Percentiles rank a stretch among this genome's conserved stretches.
These are phyloP conservation scores for Psilopsiagon aurifrons DNA, from an alignment of 2,113 vertebrate genomes.

Conservation along the genomic window DNA sequence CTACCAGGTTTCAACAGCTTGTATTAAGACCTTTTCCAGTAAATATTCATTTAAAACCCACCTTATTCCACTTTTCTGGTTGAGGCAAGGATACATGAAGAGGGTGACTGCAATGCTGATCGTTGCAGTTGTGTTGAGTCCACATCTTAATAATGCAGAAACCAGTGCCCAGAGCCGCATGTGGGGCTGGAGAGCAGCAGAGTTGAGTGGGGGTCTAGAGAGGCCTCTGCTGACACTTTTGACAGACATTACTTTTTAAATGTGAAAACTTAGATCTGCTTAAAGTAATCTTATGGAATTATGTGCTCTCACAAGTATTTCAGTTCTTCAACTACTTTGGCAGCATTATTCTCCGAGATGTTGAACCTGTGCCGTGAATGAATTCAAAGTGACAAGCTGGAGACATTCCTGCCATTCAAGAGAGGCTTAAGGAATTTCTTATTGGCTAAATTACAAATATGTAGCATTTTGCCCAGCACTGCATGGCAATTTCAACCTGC, in stretches of 20 bases:
- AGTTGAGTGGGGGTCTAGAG: neutral
- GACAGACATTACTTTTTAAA: neutral
- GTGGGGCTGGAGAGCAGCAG: neutral
- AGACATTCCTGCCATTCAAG: constrained; percentile 84
- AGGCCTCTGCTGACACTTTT: neutral
- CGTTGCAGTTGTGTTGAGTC: neutral
- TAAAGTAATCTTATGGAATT: constrained; percentile 46
- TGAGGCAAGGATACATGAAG: neutral
- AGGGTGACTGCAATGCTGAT: neutral
- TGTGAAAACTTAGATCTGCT: constrained; percentile 42
- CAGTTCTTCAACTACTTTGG: constrained; percentile 50
- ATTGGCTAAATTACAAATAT: constrained; percentile 88
- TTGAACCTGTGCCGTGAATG: constrained; percentile 76
- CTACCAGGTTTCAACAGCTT: neutral
- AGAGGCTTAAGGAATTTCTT: constrained; percentile 92
- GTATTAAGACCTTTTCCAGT: neutral
- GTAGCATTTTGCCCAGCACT: constrained; percentile 83
- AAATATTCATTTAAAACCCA: neutral
- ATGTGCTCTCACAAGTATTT: constrained; percentile 12
- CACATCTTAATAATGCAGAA: neutral
- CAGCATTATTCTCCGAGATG: constrained; percentile 73
- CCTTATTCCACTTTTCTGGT: neutral
- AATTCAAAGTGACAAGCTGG: constrained; percentile 83
- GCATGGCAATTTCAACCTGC: constrained; percentile 82
- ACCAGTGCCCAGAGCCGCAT: neutral